Percentiles rank a stretch among this genome's conserved stretches.
Evolutionary conservation across 2,888 invertebrate species (phyloP).

Genomic region (Sphaerophoria taeniata): DNA sequence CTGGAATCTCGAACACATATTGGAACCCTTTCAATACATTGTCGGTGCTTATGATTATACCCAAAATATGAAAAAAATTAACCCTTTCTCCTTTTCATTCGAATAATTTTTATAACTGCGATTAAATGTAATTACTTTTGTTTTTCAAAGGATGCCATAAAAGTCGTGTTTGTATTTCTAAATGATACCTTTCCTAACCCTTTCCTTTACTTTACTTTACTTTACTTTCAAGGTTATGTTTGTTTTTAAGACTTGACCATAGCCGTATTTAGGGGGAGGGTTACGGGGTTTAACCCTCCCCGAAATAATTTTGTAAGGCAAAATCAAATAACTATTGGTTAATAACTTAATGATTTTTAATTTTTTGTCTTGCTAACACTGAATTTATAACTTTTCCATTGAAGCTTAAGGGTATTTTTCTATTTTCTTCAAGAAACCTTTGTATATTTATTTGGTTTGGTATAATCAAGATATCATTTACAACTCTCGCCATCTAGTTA

Average conservation of each 20-base stretch:
- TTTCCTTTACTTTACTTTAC: not conserved
- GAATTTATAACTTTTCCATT: not conserved
- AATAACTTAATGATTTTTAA: not conserved
- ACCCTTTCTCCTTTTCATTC: conserved; percentile 4
- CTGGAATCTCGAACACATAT: no score
- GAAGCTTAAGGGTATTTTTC: not conserved
- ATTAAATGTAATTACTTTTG: not conserved
- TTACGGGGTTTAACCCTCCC: no score
- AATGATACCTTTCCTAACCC: not conserved
- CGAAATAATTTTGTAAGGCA: no score
- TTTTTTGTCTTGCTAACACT: not conserved
- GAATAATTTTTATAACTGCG: not conserved
- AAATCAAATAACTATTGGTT: no score
- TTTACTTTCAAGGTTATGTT: not conserved
- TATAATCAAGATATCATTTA: no score
- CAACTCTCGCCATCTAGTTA: no score
- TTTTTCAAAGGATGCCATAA: not conserved
- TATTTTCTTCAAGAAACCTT: no score
- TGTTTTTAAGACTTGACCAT: no score
- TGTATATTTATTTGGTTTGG: no score
- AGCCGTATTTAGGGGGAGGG: no score
- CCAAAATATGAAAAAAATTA: not conserved
- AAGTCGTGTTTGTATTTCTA: conserved; percentile 5
- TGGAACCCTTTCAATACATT: no score
- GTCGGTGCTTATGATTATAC: not conserved